Percentiles rank a stretch among this genome's conserved stretches.
Conservation (phyloP, 2,797 vertebrate species). For the Dipus sagitta region DNA sequence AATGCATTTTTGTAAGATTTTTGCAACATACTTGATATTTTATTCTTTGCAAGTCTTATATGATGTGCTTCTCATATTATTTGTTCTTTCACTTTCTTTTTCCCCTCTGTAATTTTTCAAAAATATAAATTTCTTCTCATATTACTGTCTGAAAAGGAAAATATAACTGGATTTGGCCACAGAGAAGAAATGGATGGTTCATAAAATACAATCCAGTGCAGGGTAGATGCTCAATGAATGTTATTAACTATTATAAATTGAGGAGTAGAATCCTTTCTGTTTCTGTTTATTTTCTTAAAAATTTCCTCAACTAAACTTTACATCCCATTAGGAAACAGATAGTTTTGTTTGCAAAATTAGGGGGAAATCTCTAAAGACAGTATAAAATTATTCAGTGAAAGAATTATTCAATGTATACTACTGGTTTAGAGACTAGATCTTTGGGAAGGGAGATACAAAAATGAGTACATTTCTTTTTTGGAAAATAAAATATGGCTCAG, state of each 20-base stretch:
- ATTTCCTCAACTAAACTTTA: neutral
- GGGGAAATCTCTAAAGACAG: conserved; percentile 14
- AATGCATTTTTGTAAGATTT: neutral
- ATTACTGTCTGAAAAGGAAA: neutral
- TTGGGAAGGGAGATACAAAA: neutral
- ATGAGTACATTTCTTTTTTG: neutral
- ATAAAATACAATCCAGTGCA: neutral
- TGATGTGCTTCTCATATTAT: neutral
- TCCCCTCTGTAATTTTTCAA: neutral
- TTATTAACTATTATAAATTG: neutral
- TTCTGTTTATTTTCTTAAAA: conserved; percentile 3
- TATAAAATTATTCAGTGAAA: neutral
- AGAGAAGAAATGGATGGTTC: neutral
- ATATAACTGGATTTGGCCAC: neutral
- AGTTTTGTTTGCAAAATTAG: neutral
- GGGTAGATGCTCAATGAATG: neutral
- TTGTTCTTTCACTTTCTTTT: neutral
- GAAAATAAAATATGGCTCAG: conserved; percentile 24
- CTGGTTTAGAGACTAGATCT: neutral
- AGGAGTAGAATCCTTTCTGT: neutral
- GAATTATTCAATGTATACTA: neutral
- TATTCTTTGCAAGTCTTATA: neutral
- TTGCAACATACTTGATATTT: neutral
- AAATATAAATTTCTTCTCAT: neutral
- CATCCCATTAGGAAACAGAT: neutral